Evolutionary conservation across 2,888 invertebrate species (phyloP), one percentile per base, ranked within the genome.

Genomic region (Ophion costatus): DNA sequence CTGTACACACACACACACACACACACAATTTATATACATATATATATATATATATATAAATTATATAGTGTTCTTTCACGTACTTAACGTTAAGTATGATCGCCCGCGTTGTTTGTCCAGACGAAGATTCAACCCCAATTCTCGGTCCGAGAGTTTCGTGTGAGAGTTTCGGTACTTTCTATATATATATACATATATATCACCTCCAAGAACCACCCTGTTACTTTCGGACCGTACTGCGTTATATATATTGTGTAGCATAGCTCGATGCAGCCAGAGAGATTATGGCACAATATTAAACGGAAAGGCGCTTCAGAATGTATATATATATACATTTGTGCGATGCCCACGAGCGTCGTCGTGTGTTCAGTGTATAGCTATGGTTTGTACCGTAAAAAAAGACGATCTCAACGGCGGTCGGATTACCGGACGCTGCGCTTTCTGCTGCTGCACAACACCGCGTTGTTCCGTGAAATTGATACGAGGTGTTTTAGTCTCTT

Each of bases 221-320:
- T 59, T 29, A 69, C 73, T 78, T 71, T 73, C 38, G 57, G 56
- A 76, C 56, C 71, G n/a, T 29, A 69, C 20, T 51, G 64, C 42
- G 59, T 77, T 78, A 64, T 69, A 73, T 24, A 45, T 45, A 45
- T 14, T n/a, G 56, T 56, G 17, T 11, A 29, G 57, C 17, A 33
- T 56, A 56, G 29, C 66, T 84, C 75, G 82, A 82, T 84, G 84
- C 82, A 82, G 75, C 84, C 70, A 79, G 75, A 82, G 89, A 90
- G 91, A 91, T 92, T 92, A 92, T 89, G 88, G 89, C 88, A 90
- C 91, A 92, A 92, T 92, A 92, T 91, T 92, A 92, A 92, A 90
- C 91, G 90, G 88, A 88, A 87, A 86, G 88, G 75, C 82, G 75
- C 84, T 66, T n/a, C 73, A 29, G 77, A 61, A 69, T 69, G 29